These are phyloP conservation scores for Scomberomorus guttatus DNA, from an alignment of 2,797 vertebrate species.

Conservation along the genomic window DNA sequence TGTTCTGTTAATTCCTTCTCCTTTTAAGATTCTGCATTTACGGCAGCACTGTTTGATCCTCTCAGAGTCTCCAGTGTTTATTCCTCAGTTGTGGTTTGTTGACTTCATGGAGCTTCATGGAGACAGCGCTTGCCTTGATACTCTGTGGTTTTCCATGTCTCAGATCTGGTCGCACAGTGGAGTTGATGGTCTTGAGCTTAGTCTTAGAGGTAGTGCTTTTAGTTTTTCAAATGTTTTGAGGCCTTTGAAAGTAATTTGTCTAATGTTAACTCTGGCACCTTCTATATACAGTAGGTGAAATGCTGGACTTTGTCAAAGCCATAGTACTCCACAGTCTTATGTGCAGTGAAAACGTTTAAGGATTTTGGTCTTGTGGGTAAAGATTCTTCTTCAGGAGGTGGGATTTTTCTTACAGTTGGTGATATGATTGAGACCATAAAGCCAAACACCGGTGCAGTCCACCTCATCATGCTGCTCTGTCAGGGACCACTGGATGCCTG, in stretches of 20 bases:
- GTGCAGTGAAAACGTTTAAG: neutral
- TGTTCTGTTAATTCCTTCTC: constrained; percentile 20
- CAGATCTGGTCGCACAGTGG: neutral
- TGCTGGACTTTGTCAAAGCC: neutral
- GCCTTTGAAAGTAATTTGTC: neutral
- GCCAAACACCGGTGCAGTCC: constrained; percentile 30
- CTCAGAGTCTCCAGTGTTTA: neutral
- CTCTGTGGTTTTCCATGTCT: neutral
- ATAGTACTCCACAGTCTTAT: neutral
- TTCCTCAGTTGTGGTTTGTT: neutral
- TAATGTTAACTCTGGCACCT: neutral
- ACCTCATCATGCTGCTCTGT: constrained; percentile 52
- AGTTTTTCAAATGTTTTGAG: neutral
- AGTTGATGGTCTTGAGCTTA: neutral
- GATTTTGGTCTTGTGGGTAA: neutral
- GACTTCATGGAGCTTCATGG: neutral
- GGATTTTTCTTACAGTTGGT: constrained; percentile 14
- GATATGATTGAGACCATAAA: constrained; percentile 28
- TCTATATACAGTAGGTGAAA: neutral
- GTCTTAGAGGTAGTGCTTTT: neutral
- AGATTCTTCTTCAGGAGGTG: constrained; percentile 41
- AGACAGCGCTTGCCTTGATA: neutral
- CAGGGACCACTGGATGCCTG: constrained; percentile 54
- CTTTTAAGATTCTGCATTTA: neutral
- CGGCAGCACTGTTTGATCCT: neutral